These are phyloP conservation scores for Neoniphon sammara DNA, from an alignment of 2,797 vertebrate species.

Conservation along the genomic window DNA sequence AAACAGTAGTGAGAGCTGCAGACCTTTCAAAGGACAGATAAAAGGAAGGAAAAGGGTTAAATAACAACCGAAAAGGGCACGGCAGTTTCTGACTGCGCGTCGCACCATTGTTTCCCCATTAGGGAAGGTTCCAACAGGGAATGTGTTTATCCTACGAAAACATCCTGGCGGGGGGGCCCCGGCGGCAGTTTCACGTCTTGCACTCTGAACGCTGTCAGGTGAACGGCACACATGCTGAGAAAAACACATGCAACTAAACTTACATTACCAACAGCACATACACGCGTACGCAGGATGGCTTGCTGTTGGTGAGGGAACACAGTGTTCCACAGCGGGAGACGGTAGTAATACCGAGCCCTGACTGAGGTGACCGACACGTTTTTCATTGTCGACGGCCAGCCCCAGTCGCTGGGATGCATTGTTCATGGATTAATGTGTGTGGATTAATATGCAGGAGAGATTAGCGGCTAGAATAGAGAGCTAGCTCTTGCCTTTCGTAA, in stretches of 20 bases:
- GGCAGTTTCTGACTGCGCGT: too few species aligned
- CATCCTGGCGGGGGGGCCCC: neutral
- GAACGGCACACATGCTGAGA: conserved; percentile 12
- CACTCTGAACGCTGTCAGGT: conserved; percentile 14
- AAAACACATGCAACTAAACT: neutral
- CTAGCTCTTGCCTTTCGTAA: conserved; percentile 24
- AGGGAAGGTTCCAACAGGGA: neutral
- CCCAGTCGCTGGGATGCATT: conserved; percentile 12
- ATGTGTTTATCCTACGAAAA: neutral
- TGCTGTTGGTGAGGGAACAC: conserved; percentile 25
- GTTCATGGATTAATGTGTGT: conserved; percentile 57
- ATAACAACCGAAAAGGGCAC: too few species aligned
- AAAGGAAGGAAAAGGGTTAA: too few species aligned
- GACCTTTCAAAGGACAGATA: too few species aligned
- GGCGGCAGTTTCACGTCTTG: conserved; percentile 16
- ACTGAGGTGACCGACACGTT: conserved; percentile 49
- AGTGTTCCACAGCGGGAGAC: conserved; percentile 35
- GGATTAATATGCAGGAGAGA: conserved; percentile 65
- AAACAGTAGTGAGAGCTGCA: too few species aligned
- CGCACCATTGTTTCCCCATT: neutral
- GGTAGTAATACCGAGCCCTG: conserved; percentile 32
- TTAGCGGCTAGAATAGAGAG: conserved; percentile 54
- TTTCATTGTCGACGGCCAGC: conserved; percentile 45
- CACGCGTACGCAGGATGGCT: neutral
- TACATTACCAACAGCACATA: neutral